Evolutionary conservation across 1,140 invertebrate species (phyloP), one percentile per base, ranked within the genome.

Genomic region (Sitobion miscanthi): DNA sequence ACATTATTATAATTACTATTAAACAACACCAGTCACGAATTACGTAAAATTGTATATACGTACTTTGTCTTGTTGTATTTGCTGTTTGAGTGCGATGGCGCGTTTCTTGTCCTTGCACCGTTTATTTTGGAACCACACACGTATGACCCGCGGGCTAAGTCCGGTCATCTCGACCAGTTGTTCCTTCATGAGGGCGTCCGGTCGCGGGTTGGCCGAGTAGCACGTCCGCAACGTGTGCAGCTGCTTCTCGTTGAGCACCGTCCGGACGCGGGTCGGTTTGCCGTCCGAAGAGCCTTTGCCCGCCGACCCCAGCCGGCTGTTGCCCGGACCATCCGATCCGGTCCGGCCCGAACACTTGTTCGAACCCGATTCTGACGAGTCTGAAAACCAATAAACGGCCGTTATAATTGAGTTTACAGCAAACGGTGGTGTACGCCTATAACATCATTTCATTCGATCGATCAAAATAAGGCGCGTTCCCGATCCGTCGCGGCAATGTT

Each of bases 121-220:
- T 95, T 99, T 99, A 96, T 99, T 99, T 96, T 99, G 98, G 96
- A 99, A 99, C 99, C 99, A 99, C 35, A 99, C 99, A 94, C 99
- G 96, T 94, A 99, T 99, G 93, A 99, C 99, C 38, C 99, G 96
- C 2, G 99, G 98, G 94, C 98, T 99, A 6, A 99, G 96, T 0
- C 98, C 97, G 0, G 99, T 99, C 98, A 99, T 99, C 95, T 99
- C 99, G 21, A 99, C 99, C 93, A 99, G 96, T 95, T 99, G 99
- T 95, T 99, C 99, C 96, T 99, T 99, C 98, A 99, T 99, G 49
- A 99, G 96, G 21, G 99, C 99, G 96, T 99, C 99, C 21, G 99
- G 99, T 87, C 99, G 96, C 57, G 99, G 99, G 96, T 99, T 99
- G 69, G 98, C 98, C 85, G 98, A 98, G 96, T 99, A 99, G 96